Conservation (phyloP, 2,888 invertebrate genomes). For the Ferdinandea cuprea region DNA sequence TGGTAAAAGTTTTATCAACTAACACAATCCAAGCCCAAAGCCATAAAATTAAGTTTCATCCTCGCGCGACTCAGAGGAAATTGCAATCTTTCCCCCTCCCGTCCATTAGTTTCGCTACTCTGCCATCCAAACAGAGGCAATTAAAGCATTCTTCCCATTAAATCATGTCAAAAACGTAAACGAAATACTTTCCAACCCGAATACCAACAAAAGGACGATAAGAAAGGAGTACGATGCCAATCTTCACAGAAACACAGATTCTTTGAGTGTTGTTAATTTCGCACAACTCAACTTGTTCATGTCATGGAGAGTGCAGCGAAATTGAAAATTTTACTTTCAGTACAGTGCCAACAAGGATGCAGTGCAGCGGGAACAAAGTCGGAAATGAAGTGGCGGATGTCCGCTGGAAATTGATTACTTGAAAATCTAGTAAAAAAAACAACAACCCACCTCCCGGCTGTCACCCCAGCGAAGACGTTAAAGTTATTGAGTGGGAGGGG, state of each 20-base stretch:
- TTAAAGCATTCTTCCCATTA: conserved; percentile 35
- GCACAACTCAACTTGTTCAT: not conserved
- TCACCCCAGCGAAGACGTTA: not conserved
- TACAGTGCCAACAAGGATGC: conserved; percentile 26
- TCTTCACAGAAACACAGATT: not conserved
- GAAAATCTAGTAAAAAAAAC: conserved; percentile 26
- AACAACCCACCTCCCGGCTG: not conserved
- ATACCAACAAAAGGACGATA: not conserved
- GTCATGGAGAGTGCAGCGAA: not conserved
- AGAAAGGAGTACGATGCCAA: not conserved
- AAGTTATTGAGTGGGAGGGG: not conserved
- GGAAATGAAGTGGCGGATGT: conserved; percentile 59
- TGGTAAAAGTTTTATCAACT: not conserved
- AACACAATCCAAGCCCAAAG: not conserved
- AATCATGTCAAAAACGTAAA: conserved; percentile 35
- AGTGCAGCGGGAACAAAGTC: not conserved
- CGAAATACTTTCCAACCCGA: conserved; percentile 11
- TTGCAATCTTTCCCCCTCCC: not conserved
- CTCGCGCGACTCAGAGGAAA: not conserved
- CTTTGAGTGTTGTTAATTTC: conserved; percentile 2
- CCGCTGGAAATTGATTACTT: conserved; percentile 66
- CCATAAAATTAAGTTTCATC: not conserved
- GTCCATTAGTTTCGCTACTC: not conserved
- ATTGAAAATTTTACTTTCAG: not conserved
- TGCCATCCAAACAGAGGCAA: conserved; percentile 15